Conservation (phyloP, 2,888 invertebrate genomes). For the Polia nebulosa region DNA sequence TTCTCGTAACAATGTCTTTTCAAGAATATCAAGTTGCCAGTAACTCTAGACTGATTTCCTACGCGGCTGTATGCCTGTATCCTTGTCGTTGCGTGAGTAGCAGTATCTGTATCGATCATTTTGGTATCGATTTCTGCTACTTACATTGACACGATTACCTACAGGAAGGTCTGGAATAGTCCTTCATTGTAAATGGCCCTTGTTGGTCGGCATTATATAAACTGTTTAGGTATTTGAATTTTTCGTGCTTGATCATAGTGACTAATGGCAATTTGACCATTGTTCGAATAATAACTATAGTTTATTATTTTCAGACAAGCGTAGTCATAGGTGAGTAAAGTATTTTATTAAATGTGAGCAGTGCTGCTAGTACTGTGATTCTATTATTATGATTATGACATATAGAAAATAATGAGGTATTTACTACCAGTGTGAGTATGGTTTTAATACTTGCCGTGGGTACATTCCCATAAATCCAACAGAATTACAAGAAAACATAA, state of each 20-base stretch:
- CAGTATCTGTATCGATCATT: constrained; percentile 45
- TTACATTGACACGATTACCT: constrained; percentile 50
- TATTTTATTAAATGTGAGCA: neutral
- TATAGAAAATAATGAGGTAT: too few relatives aligned
- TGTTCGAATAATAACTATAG: constrained; percentile 11
- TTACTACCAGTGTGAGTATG: neutral
- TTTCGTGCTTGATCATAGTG: neutral
- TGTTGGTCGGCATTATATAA: constrained; percentile 2
- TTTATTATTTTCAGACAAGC: neutral
- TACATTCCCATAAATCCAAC: too few relatives aligned
- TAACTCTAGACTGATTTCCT: constrained; percentile 64
- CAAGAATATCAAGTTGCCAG: constrained; percentile 69
- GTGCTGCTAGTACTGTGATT: neutral
- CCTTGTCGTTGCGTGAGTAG: constrained; percentile 47
- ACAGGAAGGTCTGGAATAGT: constrained; percentile 39
- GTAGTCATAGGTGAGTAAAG: neutral
- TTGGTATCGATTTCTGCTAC: constrained; percentile 46
- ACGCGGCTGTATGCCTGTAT: constrained; percentile 23
- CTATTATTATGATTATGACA: too few relatives aligned
- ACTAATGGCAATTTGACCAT: constrained; percentile 8
- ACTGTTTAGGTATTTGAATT: neutral
- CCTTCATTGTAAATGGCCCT: constrained; percentile 30
- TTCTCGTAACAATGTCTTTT: constrained; percentile 59
- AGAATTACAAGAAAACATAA: neutral
- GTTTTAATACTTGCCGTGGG: neutral